phyloP scores from a whole-genome alignment of 2,113 vertebrate species.

The Perca fluviatilis region DNA sequence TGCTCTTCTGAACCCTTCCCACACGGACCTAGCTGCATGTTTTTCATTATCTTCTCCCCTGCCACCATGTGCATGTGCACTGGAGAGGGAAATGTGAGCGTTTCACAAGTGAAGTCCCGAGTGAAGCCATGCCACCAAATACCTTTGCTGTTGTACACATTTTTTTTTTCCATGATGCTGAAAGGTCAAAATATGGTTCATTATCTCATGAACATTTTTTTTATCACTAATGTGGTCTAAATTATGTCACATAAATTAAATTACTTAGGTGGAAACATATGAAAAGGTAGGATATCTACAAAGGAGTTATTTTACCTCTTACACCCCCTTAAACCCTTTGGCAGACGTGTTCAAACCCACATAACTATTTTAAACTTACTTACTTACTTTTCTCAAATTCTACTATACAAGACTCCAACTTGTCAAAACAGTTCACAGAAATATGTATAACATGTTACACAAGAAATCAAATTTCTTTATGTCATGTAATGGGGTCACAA shows the following conservation, averaged over 20 bases:
- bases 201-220: background rate
- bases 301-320: no score
- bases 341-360: no score
- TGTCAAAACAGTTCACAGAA: no score
- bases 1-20: slow-evolving; percentile 60
- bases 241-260: background rate
- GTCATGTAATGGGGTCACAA: no score
- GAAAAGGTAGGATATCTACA: no score
- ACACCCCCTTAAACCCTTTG: no score
- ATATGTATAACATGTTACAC: no score
- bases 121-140: background rate
- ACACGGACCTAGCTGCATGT: slow-evolving; percentile 35
- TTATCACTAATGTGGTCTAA: background rate
- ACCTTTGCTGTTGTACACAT: background rate
- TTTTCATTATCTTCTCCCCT: slow-evolving; percentile 63
- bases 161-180: slow-evolving; percentile 1
- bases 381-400: no score
- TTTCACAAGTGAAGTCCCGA: slow-evolving; percentile 8
- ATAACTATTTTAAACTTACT: no score
- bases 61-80: slow-evolving; percentile 48
- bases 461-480: no score
- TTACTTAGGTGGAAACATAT: background rate
- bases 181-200: background rate
- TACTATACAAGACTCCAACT: no score
- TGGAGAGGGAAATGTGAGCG: slow-evolving; percentile 53